Evolutionary conservation across 1,140 invertebrate genomes (phyloP).

Genomic region (Leptinotarsa lineolata): DNA sequence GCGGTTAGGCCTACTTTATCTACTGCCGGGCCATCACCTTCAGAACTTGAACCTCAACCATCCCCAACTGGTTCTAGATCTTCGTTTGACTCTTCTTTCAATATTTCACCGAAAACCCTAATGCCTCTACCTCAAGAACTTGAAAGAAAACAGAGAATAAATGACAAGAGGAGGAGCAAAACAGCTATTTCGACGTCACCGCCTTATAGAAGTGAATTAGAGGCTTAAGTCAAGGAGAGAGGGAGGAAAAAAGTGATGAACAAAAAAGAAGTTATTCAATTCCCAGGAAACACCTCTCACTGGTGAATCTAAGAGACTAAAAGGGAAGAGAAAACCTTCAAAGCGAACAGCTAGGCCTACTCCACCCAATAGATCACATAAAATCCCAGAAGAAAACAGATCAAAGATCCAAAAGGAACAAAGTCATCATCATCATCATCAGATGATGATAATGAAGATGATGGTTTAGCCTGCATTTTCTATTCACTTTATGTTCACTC

Average conservation of each 20-base stretch:
- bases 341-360: no score
- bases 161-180: conserved; percentile 4
- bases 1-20: neutral
- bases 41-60: neutral
- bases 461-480: neutral
- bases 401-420: no score
- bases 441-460: no score
- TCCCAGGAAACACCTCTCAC: neutral
- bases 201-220: neutral
- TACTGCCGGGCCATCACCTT: neutral
- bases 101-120: neutral
- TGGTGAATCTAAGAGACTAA: no score
- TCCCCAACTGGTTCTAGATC: neutral
- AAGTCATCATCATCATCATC: no score
- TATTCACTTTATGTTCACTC: neutral
- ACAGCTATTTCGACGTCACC: neutral
- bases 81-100: neutral
- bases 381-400: no score
- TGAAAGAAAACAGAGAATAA: neutral
- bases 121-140: conserved; percentile 6
- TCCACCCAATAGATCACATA: no score
- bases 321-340: no score
- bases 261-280: neutral
- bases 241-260: neutral
- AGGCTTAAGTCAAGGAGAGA: neutral